phyloP scores from a whole-genome alignment of 2,113 vertebrate genomes.

The Erinaceus europaeus region DNA sequence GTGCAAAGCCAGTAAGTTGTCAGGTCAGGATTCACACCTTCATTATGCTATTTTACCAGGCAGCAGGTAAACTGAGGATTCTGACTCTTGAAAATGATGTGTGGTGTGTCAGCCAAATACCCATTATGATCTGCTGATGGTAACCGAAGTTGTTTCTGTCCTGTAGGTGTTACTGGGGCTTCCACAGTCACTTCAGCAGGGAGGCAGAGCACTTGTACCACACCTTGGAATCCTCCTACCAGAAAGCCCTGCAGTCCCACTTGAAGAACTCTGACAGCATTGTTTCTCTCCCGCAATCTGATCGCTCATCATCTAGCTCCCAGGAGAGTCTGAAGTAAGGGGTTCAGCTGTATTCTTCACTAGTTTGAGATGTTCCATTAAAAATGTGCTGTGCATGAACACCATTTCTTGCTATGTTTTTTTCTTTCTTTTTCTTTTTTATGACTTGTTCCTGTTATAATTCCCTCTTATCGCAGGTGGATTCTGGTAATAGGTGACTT shows the following conservation, averaged over 20 bases:
- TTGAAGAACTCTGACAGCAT: slow-evolving; percentile 97
- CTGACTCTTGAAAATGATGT: rapidly evolving
- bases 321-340: slow-evolving; percentile 99
- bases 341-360: neutral
- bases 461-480: neutral
- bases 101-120: too few species aligned
- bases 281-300: slow-evolving; percentile 94
- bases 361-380: neutral
- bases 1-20: neutral
- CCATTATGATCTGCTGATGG: rapidly evolving
- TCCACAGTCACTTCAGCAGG: slow-evolving; percentile 94
- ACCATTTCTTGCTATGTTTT: neutral
- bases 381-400: neutral
- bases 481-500: neutral
- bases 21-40: too few species aligned
- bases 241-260: slow-evolving; percentile 97
- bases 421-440: neutral
- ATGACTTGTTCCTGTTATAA: neutral
- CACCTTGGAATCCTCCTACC: slow-evolving; percentile 94
- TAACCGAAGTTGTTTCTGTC: neutral
- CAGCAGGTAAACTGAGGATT: neutral
- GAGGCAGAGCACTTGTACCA: slow-evolving; percentile 97
- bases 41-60: rapidly evolving
- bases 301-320: slow-evolving; percentile 97
- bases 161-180: slow-evolving; percentile 96